These are phyloP conservation scores for Drosophila subsilvestris DNA, from an alignment of 2,888 invertebrate genomes.

Conservation along the genomic window DNA sequence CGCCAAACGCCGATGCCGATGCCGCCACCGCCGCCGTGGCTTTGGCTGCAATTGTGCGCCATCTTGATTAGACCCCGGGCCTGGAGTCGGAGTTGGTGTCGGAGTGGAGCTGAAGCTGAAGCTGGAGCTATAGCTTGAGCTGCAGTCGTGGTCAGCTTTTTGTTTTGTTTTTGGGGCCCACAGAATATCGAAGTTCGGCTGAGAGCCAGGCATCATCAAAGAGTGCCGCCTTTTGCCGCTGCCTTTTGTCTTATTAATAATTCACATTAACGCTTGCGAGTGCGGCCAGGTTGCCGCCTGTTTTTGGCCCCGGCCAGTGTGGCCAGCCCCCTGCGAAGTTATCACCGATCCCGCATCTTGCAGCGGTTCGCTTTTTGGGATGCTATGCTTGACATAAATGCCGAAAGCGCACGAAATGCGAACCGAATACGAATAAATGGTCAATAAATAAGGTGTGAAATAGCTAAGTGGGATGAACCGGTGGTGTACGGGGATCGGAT, in stretches of 20 bases:
- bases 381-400: slow-evolving; percentile 68
- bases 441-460: slow-evolving; percentile 83
- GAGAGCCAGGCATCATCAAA: slow-evolving; percentile 58
- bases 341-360: slow-evolving; percentile 59
- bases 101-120: slow-evolving; percentile 3
- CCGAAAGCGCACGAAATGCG: slow-evolving; percentile 77
- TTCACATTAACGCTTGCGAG: slow-evolving; percentile 84
- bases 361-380: slow-evolving; percentile 41
- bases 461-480: slow-evolving; percentile 70
- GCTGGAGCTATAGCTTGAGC: slow-evolving; percentile 1
- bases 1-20: slow-evolving; percentile 9
- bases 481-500: slow-evolving; percentile 4
- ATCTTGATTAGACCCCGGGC: slow-evolving; percentile 72
- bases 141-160: slow-evolving; percentile 42
- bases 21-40: neutral
- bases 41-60: slow-evolving; percentile 61
- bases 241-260: slow-evolving; percentile 84
- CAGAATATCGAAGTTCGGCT: slow-evolving; percentile 8
- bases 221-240: slow-evolving; percentile 73
- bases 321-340: slow-evolving; percentile 66
- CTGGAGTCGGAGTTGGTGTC: neutral
- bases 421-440: slow-evolving; percentile 46
- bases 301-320: slow-evolving; percentile 58
- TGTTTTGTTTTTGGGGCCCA: slow-evolving; percentile 22
- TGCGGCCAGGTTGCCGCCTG: slow-evolving; percentile 75